A percentile compares a stretch with the other conserved stretches of the same genome.
phyloP scores from a whole-genome alignment of 2,797 vertebrate genomes.

The Pelobates cultripes region DNA sequence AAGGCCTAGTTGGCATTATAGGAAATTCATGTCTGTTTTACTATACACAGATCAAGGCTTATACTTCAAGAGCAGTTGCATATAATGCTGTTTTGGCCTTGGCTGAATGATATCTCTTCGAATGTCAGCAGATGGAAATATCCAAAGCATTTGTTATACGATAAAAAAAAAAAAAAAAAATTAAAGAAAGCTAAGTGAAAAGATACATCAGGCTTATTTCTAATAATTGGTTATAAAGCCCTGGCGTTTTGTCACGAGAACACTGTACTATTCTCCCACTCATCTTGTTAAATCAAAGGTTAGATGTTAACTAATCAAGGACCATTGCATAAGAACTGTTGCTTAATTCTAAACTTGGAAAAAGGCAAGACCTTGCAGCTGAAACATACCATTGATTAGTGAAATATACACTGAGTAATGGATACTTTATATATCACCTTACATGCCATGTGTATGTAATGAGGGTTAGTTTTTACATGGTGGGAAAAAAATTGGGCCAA shows the following conservation, averaged over 20 bases:
- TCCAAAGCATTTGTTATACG: no score
- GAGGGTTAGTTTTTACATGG: constrained; percentile 9
- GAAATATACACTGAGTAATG: constrained; percentile 21
- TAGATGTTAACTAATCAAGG: constrained; percentile 48
- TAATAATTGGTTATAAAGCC: constrained; percentile 2
- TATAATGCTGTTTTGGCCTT: no score
- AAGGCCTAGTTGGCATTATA: no score
- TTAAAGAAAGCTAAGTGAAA: no score
- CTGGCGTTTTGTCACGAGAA: constrained; percentile 2
- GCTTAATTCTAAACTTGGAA: constrained; percentile 47
- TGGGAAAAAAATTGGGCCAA: background rate
- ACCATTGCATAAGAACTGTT: constrained; percentile 51
- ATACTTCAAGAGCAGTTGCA: no score
- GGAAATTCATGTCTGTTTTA: no score
- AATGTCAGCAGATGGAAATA: no score
- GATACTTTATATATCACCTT: constrained; percentile 24
- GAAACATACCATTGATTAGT: constrained; percentile 28
- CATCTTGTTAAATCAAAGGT: constrained; percentile 49
- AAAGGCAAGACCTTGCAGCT: constrained; percentile 49
- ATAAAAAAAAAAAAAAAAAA: no score
- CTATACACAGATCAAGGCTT: no score
- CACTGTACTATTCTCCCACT: constrained; percentile 36
- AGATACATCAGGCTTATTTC: background rate
- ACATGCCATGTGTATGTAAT: constrained; percentile 14
- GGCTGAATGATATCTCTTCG: no score